These are phyloP conservation scores for Synchiropus splendidus DNA, from an alignment of 2,113 vertebrate genomes.

Conservation along the genomic window DNA sequence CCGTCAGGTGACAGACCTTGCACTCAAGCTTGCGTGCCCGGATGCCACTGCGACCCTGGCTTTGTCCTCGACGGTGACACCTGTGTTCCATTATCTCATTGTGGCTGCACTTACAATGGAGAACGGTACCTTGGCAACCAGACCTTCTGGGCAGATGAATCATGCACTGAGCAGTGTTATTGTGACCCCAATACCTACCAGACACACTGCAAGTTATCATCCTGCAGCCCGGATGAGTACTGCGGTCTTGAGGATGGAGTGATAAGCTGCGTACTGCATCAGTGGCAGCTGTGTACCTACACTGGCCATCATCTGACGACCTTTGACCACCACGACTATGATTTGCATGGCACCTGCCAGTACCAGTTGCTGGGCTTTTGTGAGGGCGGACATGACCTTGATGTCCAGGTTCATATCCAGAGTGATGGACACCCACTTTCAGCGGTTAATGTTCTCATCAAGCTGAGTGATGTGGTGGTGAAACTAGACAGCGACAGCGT, in stretches of 20 bases:
- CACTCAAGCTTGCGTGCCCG: conserved; percentile 44
- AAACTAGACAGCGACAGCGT: conserved; percentile 10
- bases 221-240: background rate
- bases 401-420: conserved; percentile 14
- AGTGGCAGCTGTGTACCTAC: conserved; percentile 10
- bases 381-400: conserved; percentile 4
- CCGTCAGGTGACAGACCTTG: conserved; percentile 28
- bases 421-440: conserved; percentile 15
- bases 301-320: conserved; percentile 7
- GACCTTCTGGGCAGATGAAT: conserved; percentile 30
- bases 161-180: conserved; percentile 21
- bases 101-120: conserved; percentile 43
- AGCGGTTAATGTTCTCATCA: conserved; percentile 8
- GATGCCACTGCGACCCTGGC: conserved; percentile 49
- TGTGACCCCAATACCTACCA: conserved; percentile 18
- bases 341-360: conserved; percentile 19
- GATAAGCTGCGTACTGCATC: conserved; percentile 1
- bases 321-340: conserved; percentile 18
- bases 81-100: conserved; percentile 42
- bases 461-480: conserved; percentile 11
- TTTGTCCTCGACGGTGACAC: conserved; percentile 46
- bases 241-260: conserved; percentile 8
- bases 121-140: conserved; percentile 42
- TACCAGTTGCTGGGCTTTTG: conserved; percentile 24
- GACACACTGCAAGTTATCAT: conserved; percentile 13